Conservation (phyloP, 1,140 invertebrate genomes). For the Triops longicaudatus region DNA sequence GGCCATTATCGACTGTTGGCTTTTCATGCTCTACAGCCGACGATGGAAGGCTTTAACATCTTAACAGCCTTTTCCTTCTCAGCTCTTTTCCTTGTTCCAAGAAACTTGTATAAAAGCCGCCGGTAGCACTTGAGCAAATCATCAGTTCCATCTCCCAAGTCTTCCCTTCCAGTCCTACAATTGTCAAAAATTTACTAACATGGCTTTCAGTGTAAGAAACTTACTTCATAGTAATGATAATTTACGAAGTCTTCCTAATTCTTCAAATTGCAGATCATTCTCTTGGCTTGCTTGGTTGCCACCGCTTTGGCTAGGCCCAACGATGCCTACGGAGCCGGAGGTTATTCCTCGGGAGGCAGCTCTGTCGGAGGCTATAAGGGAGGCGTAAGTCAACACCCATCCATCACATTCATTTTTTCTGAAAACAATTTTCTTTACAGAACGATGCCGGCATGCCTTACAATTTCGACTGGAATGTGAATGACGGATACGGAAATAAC, state of each 20-base stretch:
- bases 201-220: background rate
- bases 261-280: background rate
- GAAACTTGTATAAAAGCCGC: conserved; percentile 10
- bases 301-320: conserved; percentile 1
- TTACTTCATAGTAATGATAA: background rate
- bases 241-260: background rate
- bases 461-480: conserved; percentile 34
- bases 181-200: background rate
- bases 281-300: conserved; percentile 19
- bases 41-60: background rate
- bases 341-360: background rate
- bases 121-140: conserved; percentile 18
- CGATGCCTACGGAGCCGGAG: background rate
- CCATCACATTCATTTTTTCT: too few relatives aligned
- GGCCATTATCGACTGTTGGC: conserved; percentile 14
- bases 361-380: background rate
- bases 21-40: background rate
- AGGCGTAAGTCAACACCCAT: conserved; percentile 11
- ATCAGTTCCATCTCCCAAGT: conserved; percentile 18
- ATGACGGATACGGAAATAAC: conserved; percentile 32
- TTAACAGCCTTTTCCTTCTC: background rate
- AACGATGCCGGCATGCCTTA: conserved; percentile 30
- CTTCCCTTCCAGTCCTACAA: conserved; percentile 8
- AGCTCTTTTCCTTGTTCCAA: background rate
- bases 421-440: too few relatives aligned